Percentiles rank a stretch among this genome's conserved stretches.
phyloP scores from a whole-genome alignment of 92 coral and sea anemone species.

The Zoanthus sansibaricus region DNA sequence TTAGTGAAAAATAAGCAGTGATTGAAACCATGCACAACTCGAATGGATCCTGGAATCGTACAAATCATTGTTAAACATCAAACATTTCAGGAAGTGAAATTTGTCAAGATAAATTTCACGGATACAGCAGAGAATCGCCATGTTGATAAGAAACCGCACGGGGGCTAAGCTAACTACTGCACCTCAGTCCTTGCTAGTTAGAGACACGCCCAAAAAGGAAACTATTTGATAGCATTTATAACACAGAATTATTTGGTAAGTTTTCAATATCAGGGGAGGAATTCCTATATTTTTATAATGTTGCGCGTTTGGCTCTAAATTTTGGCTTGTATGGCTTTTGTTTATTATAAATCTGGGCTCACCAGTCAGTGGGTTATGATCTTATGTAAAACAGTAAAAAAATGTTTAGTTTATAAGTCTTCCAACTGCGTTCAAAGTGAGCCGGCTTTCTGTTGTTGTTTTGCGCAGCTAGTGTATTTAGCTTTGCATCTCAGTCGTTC shows the following conservation, averaged over 20 bases:
- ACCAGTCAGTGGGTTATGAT: background rate
- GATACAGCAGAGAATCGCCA: background rate
- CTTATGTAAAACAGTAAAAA: background rate
- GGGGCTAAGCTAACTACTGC: too few species aligned
- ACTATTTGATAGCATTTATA: background rate
- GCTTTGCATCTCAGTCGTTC: background rate
- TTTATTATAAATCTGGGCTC: background rate
- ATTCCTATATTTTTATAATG: background rate
- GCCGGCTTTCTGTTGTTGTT: slow-evolving; percentile 22
- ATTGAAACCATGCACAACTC: too few species aligned
- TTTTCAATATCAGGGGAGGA: background rate
- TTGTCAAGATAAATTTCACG: too few species aligned
- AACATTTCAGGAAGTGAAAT: too few species aligned
- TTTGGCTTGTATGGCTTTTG: background rate
- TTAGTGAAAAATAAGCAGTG: too few species aligned
- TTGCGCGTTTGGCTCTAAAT: background rate
- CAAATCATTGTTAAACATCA: too few species aligned
- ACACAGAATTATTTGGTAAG: slow-evolving; percentile 5
- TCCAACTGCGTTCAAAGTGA: slow-evolving; percentile 33
- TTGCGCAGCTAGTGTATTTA: slow-evolving; percentile 4
- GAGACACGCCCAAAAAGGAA: slow-evolving; percentile 25
- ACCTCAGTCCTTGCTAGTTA: background rate
- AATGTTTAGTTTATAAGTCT: slow-evolving; percentile 9
- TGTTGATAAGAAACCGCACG: background rate
- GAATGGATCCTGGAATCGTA: too few species aligned